Evolutionary conservation across 1,140 invertebrate genomes (phyloP), one percentile per base, ranked within the genome.

Genomic region (Caenorhabditis latens): DNA sequence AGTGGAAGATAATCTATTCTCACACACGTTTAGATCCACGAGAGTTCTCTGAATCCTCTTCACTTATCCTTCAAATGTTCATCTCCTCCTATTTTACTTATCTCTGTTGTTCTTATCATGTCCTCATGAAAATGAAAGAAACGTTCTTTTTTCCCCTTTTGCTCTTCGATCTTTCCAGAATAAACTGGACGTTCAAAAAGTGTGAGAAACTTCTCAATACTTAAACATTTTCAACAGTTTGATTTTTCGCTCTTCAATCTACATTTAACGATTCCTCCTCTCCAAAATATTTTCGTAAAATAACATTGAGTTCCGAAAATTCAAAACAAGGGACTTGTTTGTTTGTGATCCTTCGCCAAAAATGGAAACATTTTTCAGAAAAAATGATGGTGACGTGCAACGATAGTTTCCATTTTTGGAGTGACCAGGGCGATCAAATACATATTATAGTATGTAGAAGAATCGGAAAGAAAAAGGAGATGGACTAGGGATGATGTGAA

Each of bases 341-440:
- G 11, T 53, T 16, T 53, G 50, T 53, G 24, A 8, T 24, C n/a
- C 24, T 21, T 63, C 24, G 11, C 19, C 11, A 11, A 24, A 32
- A 32, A 63, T 8, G 13, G n/a, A 21, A 8, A 21, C 11, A 11
- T 13, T 11, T 8, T 24, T 63, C 11, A 21, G 32, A 63, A 24
- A 63, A 40, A 63, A 63, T 14, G 57, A 58, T 63, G 61, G 14
- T 63, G 61, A 63, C 61, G 61, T 63, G 61, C 61, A 63, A 63
- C 8, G 40, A 63, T 63, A 63, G 61, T 63, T 63, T 63, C 61
- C 61, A 63, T 63, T 63, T 63, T 63, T 32, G n/a, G 61, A 63
- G 61, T 63, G 61, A 63, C 61, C 61, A 63, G 61, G 61, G 61
- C 61, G 61, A 63, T 63, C 61, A 63, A 63, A 63, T 63, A 63